Conservation (phyloP, 2,888 invertebrate genomes). For the Drosophila sordidapex region DNA sequence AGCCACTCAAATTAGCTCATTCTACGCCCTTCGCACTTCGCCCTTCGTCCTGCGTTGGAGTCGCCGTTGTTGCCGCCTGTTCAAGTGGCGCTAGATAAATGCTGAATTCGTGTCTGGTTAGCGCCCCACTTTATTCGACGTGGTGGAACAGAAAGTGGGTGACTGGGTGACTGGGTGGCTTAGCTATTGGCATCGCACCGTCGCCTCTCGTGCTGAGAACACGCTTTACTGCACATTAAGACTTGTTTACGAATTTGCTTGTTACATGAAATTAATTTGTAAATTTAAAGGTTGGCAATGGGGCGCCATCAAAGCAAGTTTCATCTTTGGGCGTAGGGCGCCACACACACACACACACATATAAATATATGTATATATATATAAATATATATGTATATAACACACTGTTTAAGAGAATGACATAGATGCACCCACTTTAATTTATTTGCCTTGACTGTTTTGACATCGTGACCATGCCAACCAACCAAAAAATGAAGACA, state of each 20-base stretch:
- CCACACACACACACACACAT: not conserved
- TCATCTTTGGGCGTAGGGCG: conserved; percentile 11
- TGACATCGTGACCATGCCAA: conserved; percentile 31
- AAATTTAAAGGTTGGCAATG: conserved; percentile 73
- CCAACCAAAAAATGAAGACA: not conserved
- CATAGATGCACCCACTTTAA: conserved; percentile 51
- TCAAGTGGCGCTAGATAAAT: conserved; percentile 81
- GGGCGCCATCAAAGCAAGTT: conserved; percentile 40
- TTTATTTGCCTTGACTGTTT: conserved; percentile 42
- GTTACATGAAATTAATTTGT: conserved; percentile 81
- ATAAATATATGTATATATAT: too few relatives aligned
- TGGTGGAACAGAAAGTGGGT: conserved; percentile 50
- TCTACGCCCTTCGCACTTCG: conserved; percentile 38
- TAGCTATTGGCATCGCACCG: conserved; percentile 11
- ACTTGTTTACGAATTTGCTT: conserved; percentile 81
- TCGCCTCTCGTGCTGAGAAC: conserved; percentile 53
- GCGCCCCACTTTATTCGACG: conserved; percentile 75
- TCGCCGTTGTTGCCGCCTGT: conserved; percentile 35
- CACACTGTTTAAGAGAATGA: not conserved
- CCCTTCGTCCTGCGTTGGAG: conserved; percentile 51
- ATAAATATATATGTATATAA: not conserved
- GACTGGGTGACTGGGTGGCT: conserved; percentile 3
- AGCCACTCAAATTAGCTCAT: conserved; percentile 76
- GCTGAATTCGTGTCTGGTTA: conserved; percentile 80
- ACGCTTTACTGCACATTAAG: conserved; percentile 80